These are phyloP conservation scores for Hypselothyrea guttata DNA, from an alignment of 2,888 invertebrate species.

Conservation along the genomic window DNA sequence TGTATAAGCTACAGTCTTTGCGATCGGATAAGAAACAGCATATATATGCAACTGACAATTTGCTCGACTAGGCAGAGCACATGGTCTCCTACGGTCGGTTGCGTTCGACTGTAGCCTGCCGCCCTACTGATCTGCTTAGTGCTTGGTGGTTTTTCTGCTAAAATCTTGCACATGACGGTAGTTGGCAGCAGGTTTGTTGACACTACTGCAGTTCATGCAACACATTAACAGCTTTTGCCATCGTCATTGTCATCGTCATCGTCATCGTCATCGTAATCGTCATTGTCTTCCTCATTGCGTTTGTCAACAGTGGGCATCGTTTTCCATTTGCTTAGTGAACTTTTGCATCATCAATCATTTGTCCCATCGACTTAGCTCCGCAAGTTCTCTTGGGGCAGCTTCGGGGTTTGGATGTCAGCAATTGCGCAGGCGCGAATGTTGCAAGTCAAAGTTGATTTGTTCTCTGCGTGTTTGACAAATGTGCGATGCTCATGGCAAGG, in stretches of 20 bases:
- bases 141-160: no score
- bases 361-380: constrained; percentile 5
- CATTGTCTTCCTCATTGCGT: constrained; percentile 34
- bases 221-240: not conserved
- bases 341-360: constrained; percentile 50
- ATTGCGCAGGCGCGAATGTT: constrained; percentile 58
- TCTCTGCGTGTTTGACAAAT: constrained; percentile 33
- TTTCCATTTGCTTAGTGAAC: constrained; percentile 41
- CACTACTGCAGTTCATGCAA: not conserved
- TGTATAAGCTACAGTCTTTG: no score
- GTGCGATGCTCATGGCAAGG: constrained; percentile 12
- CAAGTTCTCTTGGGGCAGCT: not conserved
- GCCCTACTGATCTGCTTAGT: no score
- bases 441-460: constrained; percentile 39
- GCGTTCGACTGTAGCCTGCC: no score
- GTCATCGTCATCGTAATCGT: constrained; percentile 8
- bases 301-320: constrained; percentile 35
- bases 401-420: no score
- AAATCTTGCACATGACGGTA: no score
- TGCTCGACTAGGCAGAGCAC: no score
- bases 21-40: no score
- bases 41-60: no score
- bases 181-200: constrained; percentile 6
- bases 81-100: no score
- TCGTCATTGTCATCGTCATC: constrained; percentile 5